Base-by-base conservation (phyloP, 1,140 invertebrate species). In the Samia ricini region DNA sequence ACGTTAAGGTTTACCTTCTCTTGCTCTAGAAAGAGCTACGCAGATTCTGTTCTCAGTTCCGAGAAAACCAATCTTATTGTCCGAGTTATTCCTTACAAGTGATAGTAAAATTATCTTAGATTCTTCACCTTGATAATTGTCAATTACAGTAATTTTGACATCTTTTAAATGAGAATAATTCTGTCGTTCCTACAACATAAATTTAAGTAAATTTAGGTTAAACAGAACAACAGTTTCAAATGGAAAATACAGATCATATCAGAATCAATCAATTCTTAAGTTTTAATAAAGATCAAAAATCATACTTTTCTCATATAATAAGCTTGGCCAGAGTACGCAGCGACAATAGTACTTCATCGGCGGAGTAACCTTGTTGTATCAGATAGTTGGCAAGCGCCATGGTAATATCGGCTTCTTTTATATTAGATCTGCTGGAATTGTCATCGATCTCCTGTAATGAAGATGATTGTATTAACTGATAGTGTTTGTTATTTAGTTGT, bases 111-210 rank as follows among this genome's bases (percentile, higher is more conserved):
- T 94, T 23, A 98, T 96, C 69, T 96, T 94, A 42, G 94, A 95
- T 85, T 98, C 97, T 81, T 97, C 95, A 1, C 97, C 96, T 91
- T 97, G 96, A 77, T 93, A 97, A 79, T 95, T 96, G 80, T 98
- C 97, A 1, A 97, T 93, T 4, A 93, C 93, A 36, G 93, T 92
- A 19, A 97, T 92, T 57, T 91, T 88, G 10, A 94, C 88, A n/a
- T 90, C 77, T 50, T 72, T 61, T 15, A 92, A 61, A 20, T 71
- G 59, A 2, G 70, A 54, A 57, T 85, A 83, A 1, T 76, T 72
- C 29, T 64, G 26, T n/a, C 79, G 79, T 74, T 91, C 68, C 85
- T 92, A 81, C 68, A 20, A 23, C 33, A 42, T 42, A 15, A 42
- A 15, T 42, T 42, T 15, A 42, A 2, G 33, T 42, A 12, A 42